Conservation (phyloP, 1,140 invertebrate species). For the Potamilus streckersoni region DNA sequence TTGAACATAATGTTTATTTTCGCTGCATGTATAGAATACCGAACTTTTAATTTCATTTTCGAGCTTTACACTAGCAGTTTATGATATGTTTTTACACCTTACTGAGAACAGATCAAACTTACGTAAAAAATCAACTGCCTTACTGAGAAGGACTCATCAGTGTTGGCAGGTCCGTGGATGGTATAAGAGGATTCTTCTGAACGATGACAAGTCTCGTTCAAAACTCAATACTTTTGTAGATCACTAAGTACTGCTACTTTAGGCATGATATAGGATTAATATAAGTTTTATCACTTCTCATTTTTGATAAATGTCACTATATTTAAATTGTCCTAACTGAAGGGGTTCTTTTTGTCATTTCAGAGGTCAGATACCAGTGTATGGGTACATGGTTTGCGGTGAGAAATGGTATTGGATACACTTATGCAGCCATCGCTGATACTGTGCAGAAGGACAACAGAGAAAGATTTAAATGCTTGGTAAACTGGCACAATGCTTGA, state of each 20-base stretch:
- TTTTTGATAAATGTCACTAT: neutral
- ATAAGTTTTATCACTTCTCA: neutral
- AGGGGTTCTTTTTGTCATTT: conserved; percentile 10
- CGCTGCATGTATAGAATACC: no score
- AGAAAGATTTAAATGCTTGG: conserved; percentile 64
- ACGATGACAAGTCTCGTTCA: neutral
- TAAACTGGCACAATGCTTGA: conserved; percentile 29
- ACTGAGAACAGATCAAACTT: no score
- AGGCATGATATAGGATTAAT: neutral
- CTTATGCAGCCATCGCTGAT: conserved; percentile 74
- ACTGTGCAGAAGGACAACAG: conserved; percentile 54
- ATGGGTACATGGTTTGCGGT: conserved; percentile 64
- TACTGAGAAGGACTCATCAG: no score
- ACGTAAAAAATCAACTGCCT: no score
- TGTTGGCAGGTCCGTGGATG: no score
- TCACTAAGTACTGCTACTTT: neutral
- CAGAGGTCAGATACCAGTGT: conserved; percentile 63
- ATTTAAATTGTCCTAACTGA: neutral
- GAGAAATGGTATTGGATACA: conserved; percentile 48
- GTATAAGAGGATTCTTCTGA: neutral
- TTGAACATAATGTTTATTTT: no score
- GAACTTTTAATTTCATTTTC: no score
- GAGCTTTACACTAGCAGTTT: no score
- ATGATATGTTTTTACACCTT: no score
- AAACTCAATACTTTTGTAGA: neutral